Base-by-base conservation (phyloP, 2,113 vertebrate genomes). In the Sakesphorus luctuosus region DNA sequence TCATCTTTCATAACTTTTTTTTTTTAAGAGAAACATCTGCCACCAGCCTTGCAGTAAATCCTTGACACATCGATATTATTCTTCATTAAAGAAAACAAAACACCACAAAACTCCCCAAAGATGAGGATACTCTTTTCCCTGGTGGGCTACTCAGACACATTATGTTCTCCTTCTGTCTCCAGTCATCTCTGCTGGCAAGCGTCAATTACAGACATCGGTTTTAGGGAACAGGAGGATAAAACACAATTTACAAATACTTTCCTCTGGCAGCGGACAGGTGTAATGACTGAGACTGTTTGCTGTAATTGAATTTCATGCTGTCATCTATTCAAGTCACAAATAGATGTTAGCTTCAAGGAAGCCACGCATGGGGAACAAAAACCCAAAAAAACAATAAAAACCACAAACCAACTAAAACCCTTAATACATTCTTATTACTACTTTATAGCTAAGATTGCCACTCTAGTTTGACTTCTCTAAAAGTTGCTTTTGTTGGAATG, bases 281-380 rank as follows among this genome's bases (percentile, higher is more conserved):
- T 97, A 98, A 98, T 98, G 98, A 98, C 98, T 97, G 95, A 97
- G 97, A 95, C 59, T 71, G 81, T 95, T 96, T 96, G 87, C 96
- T 91, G 96, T 98, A 98, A 98, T 98, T 98, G 98, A 98, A 98
- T 98, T 98, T 97, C 97, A 98, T 98, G 97, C 97, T 98, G 96
- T 96, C 98, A 97, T 98, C 97, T 98, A 96, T 96, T 97, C 97
- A 97, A 97, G 97, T 97, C 98, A 97, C 97, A 96, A 97, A 96
- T 97, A 96, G 93, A 97, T 97, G 96, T 98, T 97, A 98, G 84
- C 95, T 94, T 97, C 96, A 97, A 98, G 97, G 96, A 96, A 98
- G 95, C 65, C 96, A 93, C 91, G 84, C 94, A 71, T 84, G 85
- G 28, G 72, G 3, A 38, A 85, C 18, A 93, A 94, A 43, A 40